phyloP scores from a whole-genome alignment of 2,113 vertebrate genomes.

The Entelurus aequoreus region DNA sequence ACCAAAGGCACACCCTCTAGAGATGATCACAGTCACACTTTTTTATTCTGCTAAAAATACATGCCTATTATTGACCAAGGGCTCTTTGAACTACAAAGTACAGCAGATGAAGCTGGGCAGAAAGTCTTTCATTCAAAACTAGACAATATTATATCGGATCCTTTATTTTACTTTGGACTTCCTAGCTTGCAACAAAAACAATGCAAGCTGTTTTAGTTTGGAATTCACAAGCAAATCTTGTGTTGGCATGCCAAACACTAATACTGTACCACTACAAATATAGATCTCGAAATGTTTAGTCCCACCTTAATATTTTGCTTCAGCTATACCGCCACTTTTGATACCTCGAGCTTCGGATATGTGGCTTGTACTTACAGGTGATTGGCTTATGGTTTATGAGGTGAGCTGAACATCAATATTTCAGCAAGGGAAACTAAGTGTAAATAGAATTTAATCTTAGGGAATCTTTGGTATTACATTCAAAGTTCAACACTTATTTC shows the following conservation, averaged over 20 bases:
- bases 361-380: no score
- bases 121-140: not conserved
- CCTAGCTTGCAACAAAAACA: not conserved
- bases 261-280: not conserved
- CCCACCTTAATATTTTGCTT: no score
- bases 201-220: not conserved
- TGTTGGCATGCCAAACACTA: not conserved
- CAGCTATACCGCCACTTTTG: no score
- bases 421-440: no score
- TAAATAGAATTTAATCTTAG: no score
- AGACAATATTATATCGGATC: not conserved
- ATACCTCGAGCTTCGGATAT: no score
- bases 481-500: no score
- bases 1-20: not conserved
- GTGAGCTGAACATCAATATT: no score
- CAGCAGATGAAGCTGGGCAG: not conserved
- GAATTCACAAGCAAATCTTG: not conserved
- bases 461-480: no score
- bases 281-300: no score
- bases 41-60: conserved; percentile 8
- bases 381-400: no score
- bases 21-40: not conserved
- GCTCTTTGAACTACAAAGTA: not conserved
- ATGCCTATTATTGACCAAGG: not conserved
- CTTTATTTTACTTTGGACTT: not conserved